Percentiles rank a stretch among this genome's conserved stretches.
Conservation (phyloP, 2,888 invertebrate species). For the Lasioglossum morio region DNA sequence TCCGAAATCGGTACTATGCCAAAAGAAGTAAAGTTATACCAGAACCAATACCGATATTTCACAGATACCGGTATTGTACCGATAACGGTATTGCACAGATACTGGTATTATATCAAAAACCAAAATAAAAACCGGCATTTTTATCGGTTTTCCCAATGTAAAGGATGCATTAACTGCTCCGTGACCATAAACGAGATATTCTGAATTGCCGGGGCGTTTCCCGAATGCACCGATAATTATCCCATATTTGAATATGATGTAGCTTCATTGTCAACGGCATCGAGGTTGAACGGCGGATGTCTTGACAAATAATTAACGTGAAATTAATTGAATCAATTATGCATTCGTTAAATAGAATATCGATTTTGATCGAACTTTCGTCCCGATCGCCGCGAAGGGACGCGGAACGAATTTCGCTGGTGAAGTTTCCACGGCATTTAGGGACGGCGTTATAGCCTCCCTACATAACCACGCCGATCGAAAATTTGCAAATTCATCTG, state of each 20-base stretch:
- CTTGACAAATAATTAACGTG: slow-evolving; percentile 50
- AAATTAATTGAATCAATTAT: slow-evolving; percentile 54
- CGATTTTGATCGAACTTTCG: slow-evolving; percentile 36
- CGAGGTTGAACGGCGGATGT: not conserved
- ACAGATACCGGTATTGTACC: too few relatives aligned
- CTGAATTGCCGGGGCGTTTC: not conserved
- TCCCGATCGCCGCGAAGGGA: not conserved
- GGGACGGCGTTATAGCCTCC: not conserved
- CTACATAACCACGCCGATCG: slow-evolving; percentile 22
- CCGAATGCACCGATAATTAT: slow-evolving; percentile 36
- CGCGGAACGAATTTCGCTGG: slow-evolving; percentile 9
- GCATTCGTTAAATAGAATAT: slow-evolving; percentile 54
- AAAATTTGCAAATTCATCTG: slow-evolving; percentile 54
- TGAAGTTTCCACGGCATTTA: slow-evolving; percentile 20
- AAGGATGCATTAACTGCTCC: too few relatives aligned
- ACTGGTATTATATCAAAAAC: too few relatives aligned
- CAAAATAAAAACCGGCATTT: too few relatives aligned
- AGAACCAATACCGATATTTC: too few relatives aligned
- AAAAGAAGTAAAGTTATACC: too few relatives aligned
- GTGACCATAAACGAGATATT: too few relatives aligned
- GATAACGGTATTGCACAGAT: too few relatives aligned
- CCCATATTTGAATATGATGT: not conserved
- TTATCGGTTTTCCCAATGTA: too few relatives aligned
- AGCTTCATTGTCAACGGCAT: slow-evolving; percentile 6
- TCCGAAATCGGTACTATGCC: too few relatives aligned